Conservation (phyloP, 2,888 invertebrate species). For the Amphipyra berbera region DNA sequence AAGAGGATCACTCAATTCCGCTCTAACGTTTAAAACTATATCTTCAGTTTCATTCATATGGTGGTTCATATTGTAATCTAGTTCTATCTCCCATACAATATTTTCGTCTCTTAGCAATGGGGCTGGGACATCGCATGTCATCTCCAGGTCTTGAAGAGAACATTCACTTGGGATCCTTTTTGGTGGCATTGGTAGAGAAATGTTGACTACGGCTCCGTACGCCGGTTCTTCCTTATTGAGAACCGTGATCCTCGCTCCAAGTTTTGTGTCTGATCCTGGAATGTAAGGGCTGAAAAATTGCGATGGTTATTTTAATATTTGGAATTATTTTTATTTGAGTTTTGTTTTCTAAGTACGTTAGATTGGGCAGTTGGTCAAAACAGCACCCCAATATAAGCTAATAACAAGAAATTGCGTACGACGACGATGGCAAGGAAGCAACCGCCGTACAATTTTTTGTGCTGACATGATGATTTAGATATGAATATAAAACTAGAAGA, state of each 20-base stretch:
- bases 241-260: conserved; percentile 76
- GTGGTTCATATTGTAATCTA: conserved; percentile 70
- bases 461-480: too few relatives aligned
- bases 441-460: too few relatives aligned
- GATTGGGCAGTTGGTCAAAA: too few relatives aligned
- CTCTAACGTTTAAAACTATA: conserved; percentile 64
- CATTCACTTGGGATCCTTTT: conserved; percentile 78
- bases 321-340: too few relatives aligned
- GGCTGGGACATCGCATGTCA: conserved; percentile 77
- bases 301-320: neutral
- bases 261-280: conserved; percentile 74
- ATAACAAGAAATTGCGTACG: too few relatives aligned
- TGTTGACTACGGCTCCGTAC: conserved; percentile 75
- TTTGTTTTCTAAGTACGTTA: too few relatives aligned
- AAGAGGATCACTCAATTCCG: conserved; percentile 71
- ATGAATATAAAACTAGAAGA: too few relatives aligned
- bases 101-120: conserved; percentile 73
- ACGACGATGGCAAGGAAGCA: too few relatives aligned
- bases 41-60: conserved; percentile 62
- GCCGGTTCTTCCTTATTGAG: conserved; percentile 82
- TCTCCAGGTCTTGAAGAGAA: conserved; percentile 67
- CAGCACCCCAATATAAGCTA: too few relatives aligned
- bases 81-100: conserved; percentile 76
- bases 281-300: conserved; percentile 70
- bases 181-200: conserved; percentile 74